These are phyloP conservation scores for Vipera latastei DNA, from an alignment of 2,797 vertebrate genomes.

Conservation along the genomic window DNA sequence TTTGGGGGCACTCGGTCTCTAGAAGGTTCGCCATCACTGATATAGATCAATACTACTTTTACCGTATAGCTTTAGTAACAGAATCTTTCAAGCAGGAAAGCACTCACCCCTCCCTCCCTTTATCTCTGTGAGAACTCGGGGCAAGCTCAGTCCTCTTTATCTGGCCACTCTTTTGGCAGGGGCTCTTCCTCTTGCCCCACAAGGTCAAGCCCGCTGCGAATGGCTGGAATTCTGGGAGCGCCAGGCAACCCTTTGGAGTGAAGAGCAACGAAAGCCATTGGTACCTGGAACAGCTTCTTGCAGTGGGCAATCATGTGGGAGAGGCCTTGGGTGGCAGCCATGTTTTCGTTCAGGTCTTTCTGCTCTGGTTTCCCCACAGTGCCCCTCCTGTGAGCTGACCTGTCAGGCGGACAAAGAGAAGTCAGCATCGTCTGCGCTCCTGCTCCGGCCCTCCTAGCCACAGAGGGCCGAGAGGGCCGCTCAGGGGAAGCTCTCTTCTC, in stretches of 20 bases:
- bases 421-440: accelerated
- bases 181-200: not conserved
- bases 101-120: too few species aligned
- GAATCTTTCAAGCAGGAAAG: not conserved
- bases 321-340: conserved; percentile 77
- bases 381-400: conserved; percentile 74
- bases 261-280: not conserved
- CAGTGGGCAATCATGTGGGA: conserved; percentile 80
- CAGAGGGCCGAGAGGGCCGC: not conserved
- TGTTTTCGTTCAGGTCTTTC: conserved; percentile 78
- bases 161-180: not conserved
- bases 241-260: not conserved
- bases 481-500: not conserved
- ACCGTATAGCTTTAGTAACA: not conserved
- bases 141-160: not conserved
- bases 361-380: conserved; percentile 74
- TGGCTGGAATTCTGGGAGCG: not conserved
- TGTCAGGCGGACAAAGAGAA: conserved; percentile 33
- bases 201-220: not conserved
- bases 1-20: too few species aligned
- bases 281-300: conserved; percentile 81
- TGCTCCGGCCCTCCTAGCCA: not conserved
- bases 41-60: not conserved
- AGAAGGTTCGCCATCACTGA: too few species aligned
- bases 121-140: not conserved